These are phyloP conservation scores for Lathamus discolor DNA, from an alignment of 2,113 vertebrate species.

Conservation along the genomic window DNA sequence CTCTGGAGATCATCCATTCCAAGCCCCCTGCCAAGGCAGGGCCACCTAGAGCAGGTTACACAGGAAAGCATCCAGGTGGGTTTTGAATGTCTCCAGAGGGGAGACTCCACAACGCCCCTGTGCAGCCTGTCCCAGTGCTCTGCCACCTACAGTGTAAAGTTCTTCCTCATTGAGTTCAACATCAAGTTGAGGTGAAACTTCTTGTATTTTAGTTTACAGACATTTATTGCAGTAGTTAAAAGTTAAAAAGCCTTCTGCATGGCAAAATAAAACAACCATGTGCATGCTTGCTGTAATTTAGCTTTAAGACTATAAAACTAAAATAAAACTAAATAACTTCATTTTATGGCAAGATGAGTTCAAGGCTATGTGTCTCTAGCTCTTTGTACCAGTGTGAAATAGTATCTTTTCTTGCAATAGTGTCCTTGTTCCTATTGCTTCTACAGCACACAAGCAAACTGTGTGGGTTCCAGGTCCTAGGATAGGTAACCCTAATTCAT, in stretches of 20 bases:
- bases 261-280: not conserved
- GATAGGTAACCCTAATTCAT: not conserved
- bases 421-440: not conserved
- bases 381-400: not conserved
- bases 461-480: not conserved
- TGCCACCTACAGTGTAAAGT: not conserved
- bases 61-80: not conserved
- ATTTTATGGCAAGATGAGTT: not conserved
- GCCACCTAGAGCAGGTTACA: not conserved
- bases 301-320: not conserved
- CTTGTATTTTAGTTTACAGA: not conserved
- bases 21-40: not conserved
- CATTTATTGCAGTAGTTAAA: not conserved
- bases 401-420: not conserved
- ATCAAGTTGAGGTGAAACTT: not conserved
- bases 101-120: not conserved
- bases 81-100: not conserved
- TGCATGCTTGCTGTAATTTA: not conserved
- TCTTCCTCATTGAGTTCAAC: not conserved
- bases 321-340: not conserved
- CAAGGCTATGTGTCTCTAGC: not conserved
- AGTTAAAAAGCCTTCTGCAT: not conserved
- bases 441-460: not conserved
- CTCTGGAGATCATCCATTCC: not conserved
- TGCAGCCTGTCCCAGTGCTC: not conserved